These are phyloP conservation scores for Eupithecia subfuscata DNA, from an alignment of 2,888 invertebrate species.

Conservation along the genomic window DNA sequence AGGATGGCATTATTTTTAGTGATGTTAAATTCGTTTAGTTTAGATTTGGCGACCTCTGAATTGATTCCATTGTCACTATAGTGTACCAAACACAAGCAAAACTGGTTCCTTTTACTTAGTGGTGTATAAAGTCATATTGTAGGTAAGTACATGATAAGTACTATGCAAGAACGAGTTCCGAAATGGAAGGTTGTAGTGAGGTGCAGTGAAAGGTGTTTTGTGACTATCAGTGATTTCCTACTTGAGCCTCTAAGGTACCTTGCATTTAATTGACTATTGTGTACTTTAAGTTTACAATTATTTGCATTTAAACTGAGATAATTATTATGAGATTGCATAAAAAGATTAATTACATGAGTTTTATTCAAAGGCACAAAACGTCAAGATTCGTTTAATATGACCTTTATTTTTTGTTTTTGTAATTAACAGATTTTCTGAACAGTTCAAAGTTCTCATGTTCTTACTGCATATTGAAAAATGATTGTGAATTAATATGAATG, in stretches of 20 bases:
- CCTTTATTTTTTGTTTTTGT: not conserved
- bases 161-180: not conserved
- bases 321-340: not conserved
- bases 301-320: not conserved
- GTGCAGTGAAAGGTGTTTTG: conserved; percentile 18
- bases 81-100: not conserved
- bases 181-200: conserved; percentile 12
- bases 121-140: not conserved
- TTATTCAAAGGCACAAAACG: not conserved
- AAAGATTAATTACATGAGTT: too few species aligned
- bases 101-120: not conserved
- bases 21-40: too few species aligned
- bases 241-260: not conserved
- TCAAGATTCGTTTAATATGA: not conserved
- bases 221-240: not conserved
- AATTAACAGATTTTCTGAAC: not conserved
- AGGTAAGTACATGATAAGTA: not conserved
- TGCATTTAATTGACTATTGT: not conserved
- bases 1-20: too few species aligned
- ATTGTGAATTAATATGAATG: too few species aligned
- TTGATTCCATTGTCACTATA: not conserved
- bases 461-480: not conserved
- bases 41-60: too few species aligned
- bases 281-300: not conserved
- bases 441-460: not conserved